Evolutionary conservation across 1,140 invertebrate species (phyloP), one percentile per base, ranked within the genome.

Genomic region (Orchestia grillus): DNA sequence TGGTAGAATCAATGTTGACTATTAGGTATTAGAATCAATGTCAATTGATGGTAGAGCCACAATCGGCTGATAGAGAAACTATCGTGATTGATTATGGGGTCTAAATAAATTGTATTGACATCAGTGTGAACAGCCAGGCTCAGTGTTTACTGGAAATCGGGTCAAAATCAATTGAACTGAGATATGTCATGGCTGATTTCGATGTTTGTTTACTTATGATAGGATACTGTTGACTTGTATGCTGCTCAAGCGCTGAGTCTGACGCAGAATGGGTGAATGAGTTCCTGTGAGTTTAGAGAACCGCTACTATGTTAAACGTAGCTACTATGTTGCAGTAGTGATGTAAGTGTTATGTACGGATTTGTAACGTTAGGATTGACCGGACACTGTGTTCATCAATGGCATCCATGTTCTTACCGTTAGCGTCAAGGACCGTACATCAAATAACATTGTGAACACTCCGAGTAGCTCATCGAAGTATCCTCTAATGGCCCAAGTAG

Each of bases 241-340:
- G 41, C 88, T 90, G 88, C 88, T 90, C 88, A 90, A 90, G 88
- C 36, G 88, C n/a, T 42, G 36, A 90, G 43, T 44, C 41, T 90
- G 43, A 44, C 11, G 88, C 88, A 44, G 28, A 41, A 41, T 42
- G 43, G 88, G 43, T 41, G 41, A 90, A 28, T 90, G 88, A 90
- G 43, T 90, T 90, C 11, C 36, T 90, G n/a, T 90, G 88, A 90
- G 88, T 42, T 16, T 90, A 44, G 88, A 16, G 88, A 42, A 90
- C n/a, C 43, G 15, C 88, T 19, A n/a, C n/a, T n/a, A n/a, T 11
- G 88, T 90, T 90, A 90, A 41, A 43, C 43, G 88, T 90, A 77
- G 62, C 62, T 77, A 44, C 88, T 90, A 42, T 90, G 88, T 90
- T 90, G 88, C 88, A 90, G 88, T 90, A 90, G 88, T 90, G n/a